phyloP scores from a whole-genome alignment of 2,888 invertebrate genomes.

The Sturmia bella region DNA sequence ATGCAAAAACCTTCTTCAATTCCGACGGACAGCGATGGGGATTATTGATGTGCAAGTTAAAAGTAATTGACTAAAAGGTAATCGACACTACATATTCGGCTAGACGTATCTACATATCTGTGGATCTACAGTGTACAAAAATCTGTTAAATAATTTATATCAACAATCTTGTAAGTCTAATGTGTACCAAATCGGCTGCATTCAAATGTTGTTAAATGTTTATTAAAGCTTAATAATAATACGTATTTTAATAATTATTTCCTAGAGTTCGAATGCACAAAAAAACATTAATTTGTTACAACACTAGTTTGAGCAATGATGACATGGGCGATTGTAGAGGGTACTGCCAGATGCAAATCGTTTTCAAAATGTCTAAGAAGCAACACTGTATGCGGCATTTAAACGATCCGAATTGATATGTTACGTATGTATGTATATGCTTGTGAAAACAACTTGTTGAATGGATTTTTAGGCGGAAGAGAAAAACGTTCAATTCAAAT shows the following conservation, averaged over 20 bases:
- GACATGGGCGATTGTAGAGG: background rate
- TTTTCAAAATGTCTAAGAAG: background rate
- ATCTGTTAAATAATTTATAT: too few relatives aligned
- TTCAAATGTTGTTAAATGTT: too few relatives aligned
- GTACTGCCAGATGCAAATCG: background rate
- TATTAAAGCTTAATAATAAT: too few relatives aligned
- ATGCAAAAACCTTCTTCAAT: slow-evolving; percentile 50
- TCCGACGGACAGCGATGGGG: slow-evolving; percentile 40
- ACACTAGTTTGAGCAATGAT: background rate
- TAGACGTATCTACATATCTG: background rate
- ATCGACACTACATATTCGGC: background rate
- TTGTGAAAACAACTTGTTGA: too few relatives aligned
- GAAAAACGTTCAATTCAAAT: too few relatives aligned
- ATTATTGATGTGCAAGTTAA: slow-evolving; percentile 16
- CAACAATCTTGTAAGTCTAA: too few relatives aligned
- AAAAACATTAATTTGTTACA: background rate
- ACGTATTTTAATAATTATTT: too few relatives aligned
- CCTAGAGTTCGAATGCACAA: background rate
- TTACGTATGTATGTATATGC: too few relatives aligned
- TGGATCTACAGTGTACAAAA: background rate
- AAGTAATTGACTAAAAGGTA: background rate
- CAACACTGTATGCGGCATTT: background rate
- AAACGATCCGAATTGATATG: background rate
- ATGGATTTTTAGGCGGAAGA: too few relatives aligned
- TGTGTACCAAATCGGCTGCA: too few relatives aligned